These are phyloP conservation scores for Enteromius afrohamiltoni DNA, from an alignment of 2,797 vertebrate species.

Conservation along the genomic window DNA sequence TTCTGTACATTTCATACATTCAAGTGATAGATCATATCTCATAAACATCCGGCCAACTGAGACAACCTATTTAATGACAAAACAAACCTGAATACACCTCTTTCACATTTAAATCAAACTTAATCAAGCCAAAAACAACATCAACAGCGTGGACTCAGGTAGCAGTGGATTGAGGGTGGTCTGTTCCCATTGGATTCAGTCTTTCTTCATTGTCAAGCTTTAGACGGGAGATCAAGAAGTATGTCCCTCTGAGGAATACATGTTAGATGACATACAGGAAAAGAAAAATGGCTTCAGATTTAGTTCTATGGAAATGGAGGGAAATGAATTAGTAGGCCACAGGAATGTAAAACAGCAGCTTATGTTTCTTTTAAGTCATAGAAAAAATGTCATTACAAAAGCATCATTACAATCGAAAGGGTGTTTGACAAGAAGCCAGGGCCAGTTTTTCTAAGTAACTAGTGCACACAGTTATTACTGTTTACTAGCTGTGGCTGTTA, in stretches of 20 bases:
- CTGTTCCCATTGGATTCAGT: background rate
- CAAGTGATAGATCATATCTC: background rate
- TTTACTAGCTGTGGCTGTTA: background rate
- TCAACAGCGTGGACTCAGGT: background rate
- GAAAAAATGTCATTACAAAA: background rate
- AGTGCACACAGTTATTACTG: background rate
- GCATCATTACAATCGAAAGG: background rate
- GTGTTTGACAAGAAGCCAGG: background rate
- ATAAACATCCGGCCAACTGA: constrained; percentile 14
- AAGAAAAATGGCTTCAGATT: constrained; percentile 6
- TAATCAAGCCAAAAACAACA: constrained; percentile 36
- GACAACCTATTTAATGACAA: background rate
- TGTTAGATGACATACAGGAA: background rate
- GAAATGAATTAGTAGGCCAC: background rate
- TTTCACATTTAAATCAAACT: constrained; percentile 2
- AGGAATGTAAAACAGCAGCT: constrained; percentile 23
- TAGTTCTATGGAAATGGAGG: constrained; percentile 1
- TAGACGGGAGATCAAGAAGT: background rate
- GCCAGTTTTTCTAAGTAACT: background rate
- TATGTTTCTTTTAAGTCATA: background rate
- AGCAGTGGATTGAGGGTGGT: constrained; percentile 12
- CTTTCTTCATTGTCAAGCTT: constrained; percentile 4
- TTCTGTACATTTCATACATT: constrained; percentile 24
- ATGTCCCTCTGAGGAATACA: background rate
- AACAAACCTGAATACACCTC: constrained; percentile 8